These are phyloP conservation scores for Octomys mimax DNA, from an alignment of 2,797 vertebrate species.

Conservation along the genomic window DNA sequence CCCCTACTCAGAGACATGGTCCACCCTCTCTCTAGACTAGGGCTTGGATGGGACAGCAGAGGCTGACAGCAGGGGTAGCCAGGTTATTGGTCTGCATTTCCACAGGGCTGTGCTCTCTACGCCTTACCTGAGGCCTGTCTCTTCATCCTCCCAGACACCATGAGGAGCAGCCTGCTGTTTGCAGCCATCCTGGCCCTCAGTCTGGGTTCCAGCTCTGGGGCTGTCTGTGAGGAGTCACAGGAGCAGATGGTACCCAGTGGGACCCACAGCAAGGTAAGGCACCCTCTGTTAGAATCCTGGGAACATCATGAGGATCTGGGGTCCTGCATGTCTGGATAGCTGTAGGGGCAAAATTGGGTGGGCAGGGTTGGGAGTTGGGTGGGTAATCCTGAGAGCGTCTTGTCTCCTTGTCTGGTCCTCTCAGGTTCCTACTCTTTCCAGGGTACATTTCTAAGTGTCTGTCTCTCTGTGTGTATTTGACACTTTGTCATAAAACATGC, in stretches of 20 bases:
- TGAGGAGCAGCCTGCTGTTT: constrained; percentile 90
- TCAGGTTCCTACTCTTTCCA: neutral
- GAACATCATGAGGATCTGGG: neutral
- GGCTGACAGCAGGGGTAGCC: neutral
- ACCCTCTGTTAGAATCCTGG: neutral
- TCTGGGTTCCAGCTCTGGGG: constrained; percentile 89
- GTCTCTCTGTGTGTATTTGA: neutral
- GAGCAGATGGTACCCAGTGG: constrained; percentile 82
- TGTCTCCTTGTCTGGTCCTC: neutral
- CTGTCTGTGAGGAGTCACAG: constrained; percentile 89
- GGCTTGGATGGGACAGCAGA: neutral
- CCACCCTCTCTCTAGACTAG: neutral
- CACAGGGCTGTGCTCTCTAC: neutral
- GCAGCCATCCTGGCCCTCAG: constrained; percentile 90
- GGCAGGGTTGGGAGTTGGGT: neutral
- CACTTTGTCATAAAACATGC: neutral
- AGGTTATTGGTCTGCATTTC: neutral
- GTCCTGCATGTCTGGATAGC: neutral
- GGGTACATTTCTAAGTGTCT: neutral
- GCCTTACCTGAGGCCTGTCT: neutral
- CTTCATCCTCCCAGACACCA: constrained; percentile 78
- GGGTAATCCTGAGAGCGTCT: neutral
- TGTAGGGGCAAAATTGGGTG: neutral
- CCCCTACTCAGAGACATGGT: neutral
- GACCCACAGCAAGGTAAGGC: constrained; percentile 86